Percentiles rank a stretch among this genome's conserved stretches.
Conservation (phyloP, 2,888 invertebrate genomes). For the Bombylius major region DNA sequence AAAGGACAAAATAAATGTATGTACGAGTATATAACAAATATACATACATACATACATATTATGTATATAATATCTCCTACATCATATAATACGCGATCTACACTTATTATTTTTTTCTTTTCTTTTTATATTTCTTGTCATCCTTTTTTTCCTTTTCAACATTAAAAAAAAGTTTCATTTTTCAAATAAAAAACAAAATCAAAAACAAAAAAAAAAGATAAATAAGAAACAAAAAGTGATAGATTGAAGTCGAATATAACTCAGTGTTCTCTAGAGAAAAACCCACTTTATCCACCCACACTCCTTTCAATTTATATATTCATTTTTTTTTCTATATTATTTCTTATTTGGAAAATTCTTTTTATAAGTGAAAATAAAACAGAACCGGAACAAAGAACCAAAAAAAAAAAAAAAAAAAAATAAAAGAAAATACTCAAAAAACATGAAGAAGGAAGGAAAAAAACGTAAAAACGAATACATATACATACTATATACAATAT, state of each 20-base stretch:
- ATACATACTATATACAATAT: too few species aligned
- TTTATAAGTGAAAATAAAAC: background rate
- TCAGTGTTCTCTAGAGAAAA: slow-evolving; percentile 4
- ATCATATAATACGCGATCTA: slow-evolving; percentile 3
- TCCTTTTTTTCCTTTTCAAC: background rate
- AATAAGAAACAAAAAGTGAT: slow-evolving; percentile 9
- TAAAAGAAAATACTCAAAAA: slow-evolving; percentile 2
- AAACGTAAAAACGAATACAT: slow-evolving; percentile 3
- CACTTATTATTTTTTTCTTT: slow-evolving; percentile 1
- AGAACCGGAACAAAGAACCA: background rate
- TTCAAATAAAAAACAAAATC: background rate
- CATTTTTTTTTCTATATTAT: too few species aligned
- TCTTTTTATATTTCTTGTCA: background rate
- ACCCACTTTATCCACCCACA: background rate
- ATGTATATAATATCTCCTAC: too few species aligned
- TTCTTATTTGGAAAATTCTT: too few species aligned
- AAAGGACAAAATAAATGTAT: too few species aligned
- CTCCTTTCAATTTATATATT: background rate
- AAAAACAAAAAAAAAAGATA: background rate
- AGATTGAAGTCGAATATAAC: slow-evolving; percentile 12
- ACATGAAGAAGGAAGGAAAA: background rate
- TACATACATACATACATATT: too few species aligned
- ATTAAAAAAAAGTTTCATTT: background rate
- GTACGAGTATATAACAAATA: too few species aligned
- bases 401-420: background rate